These are phyloP conservation scores for Myathropa florea DNA, from an alignment of 2,888 invertebrate species.

Conservation along the genomic window DNA sequence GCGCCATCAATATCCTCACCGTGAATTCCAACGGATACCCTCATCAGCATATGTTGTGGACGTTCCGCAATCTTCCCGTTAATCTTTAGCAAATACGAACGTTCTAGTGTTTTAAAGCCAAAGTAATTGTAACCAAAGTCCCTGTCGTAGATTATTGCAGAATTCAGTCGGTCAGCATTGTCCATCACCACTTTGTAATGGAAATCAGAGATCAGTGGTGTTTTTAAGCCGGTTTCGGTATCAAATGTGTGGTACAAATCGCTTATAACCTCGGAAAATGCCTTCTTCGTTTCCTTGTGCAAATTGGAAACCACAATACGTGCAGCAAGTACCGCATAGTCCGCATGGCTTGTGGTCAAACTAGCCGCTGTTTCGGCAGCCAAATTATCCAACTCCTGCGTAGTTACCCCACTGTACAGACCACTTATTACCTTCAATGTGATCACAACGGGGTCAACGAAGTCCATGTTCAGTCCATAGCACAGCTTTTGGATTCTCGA, in stretches of 20 bases:
- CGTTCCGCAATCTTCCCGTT: conserved; percentile 96
- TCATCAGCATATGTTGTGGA: conserved; percentile 99
- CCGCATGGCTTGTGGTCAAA: conserved; percentile 98
- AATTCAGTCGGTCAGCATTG: conserved; percentile 94
- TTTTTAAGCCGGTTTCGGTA: conserved; percentile 85
- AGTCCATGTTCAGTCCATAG: conserved; percentile 97
- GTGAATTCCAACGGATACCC: conserved; percentile 98
- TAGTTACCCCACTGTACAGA: conserved; percentile 97
- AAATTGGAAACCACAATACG: conserved; percentile 98
- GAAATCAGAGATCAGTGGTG: conserved; percentile 93
- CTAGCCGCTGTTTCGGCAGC: conserved; percentile 99
- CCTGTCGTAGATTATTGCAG: conserved; percentile 97
- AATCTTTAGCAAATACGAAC: conserved; percentile 96
- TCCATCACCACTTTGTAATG: conserved; percentile 91
- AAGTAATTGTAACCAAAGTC: conserved; percentile 99
- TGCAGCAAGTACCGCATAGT: conserved; percentile 94
- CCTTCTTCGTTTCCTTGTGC: conserved; percentile 98
- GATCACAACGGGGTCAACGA: conserved; percentile 95
- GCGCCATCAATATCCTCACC: conserved; percentile 94
- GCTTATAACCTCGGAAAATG: conserved; percentile 94
- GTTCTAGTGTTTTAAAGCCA: conserved; percentile 99
- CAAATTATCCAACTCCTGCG: conserved; percentile 97
- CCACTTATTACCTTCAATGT: conserved; percentile 96
- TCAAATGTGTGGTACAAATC: conserved; percentile 91
- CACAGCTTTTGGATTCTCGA: conserved; percentile 96